Conservation (phyloP, 2,888 invertebrate species). For the Portevinia maculata region DNA sequence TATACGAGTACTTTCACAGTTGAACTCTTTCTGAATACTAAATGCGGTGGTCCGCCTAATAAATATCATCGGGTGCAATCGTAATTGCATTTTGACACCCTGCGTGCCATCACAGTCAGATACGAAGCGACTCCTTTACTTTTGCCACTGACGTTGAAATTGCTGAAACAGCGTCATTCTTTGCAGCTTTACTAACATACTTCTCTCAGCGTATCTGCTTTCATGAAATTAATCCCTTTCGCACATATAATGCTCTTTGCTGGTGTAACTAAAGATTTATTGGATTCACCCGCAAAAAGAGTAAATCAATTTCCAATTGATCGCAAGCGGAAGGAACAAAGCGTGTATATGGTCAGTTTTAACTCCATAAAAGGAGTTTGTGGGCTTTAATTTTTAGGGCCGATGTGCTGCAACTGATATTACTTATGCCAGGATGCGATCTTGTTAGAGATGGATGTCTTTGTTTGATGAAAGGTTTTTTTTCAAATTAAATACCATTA, state of each 20-base stretch:
- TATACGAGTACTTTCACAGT: slow-evolving; percentile 3
- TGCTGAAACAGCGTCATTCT: slow-evolving; percentile 28
- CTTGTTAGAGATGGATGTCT: not conserved
- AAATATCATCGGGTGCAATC: slow-evolving; percentile 58
- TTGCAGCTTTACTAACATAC: slow-evolving; percentile 19
- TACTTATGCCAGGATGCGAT: not conserved
- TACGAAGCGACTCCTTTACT: slow-evolving; percentile 34
- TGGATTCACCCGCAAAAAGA: slow-evolving; percentile 67
- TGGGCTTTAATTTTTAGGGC: not conserved
- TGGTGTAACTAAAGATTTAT: slow-evolving; percentile 56
- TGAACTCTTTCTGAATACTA: not conserved
- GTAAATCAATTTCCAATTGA: slow-evolving; percentile 50
- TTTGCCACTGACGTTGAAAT: slow-evolving; percentile 28
- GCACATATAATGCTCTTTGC: slow-evolving; percentile 35
- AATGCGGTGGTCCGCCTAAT: slow-evolving; percentile 10
- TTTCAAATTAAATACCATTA: too few species aligned
- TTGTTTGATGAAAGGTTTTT: too few species aligned
- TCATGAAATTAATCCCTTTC: slow-evolving; percentile 48
- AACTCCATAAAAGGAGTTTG: not conserved
- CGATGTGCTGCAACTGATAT: not conserved
- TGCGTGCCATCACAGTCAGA: slow-evolving; percentile 58
- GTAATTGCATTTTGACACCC: slow-evolving; percentile 71
- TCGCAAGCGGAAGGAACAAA: slow-evolving; percentile 19
- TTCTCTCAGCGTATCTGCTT: slow-evolving; percentile 51
- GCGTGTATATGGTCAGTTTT: slow-evolving; percentile 17